Conservation (phyloP, 1,140 invertebrate genomes). For the Thaumetopoea pityocampa region DNA sequence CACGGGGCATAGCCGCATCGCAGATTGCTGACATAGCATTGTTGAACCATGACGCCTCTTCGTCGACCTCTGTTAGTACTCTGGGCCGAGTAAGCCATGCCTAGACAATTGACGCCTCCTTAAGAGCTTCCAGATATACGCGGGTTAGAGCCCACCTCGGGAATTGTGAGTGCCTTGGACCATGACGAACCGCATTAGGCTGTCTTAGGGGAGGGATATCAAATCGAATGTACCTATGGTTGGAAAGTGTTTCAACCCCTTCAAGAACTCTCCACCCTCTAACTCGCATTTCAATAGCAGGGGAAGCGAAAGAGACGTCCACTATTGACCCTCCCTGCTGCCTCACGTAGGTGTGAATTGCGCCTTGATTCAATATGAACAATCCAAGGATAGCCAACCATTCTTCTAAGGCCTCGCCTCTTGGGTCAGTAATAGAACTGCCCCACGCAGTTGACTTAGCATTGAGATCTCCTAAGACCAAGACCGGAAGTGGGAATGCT, state of each 20-base stretch:
- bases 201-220: neutral
- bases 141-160: conserved; percentile 13
- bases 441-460: conserved; percentile 22
- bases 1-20: conserved; percentile 16
- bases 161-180: no score
- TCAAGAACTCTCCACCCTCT: no score
- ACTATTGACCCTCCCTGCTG: no score
- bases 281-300: no score
- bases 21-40: conserved; percentile 7
- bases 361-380: no score
- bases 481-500: neutral
- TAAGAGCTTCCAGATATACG: conserved; percentile 1
- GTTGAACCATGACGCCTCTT: conserved; percentile 17
- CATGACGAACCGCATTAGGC: neutral
- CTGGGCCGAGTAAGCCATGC: neutral
- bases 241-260: no score
- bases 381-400: no score
- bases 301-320: no score
- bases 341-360: no score
- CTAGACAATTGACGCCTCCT: conserved; percentile 6
- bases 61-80: conserved; percentile 74
- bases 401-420: conserved; percentile 15
- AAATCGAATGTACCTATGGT: no score
- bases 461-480: no score
- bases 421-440: conserved; percentile 6